These are phyloP conservation scores for Venturia canescens DNA, from an alignment of 1,140 invertebrate genomes.

Conservation along the genomic window DNA sequence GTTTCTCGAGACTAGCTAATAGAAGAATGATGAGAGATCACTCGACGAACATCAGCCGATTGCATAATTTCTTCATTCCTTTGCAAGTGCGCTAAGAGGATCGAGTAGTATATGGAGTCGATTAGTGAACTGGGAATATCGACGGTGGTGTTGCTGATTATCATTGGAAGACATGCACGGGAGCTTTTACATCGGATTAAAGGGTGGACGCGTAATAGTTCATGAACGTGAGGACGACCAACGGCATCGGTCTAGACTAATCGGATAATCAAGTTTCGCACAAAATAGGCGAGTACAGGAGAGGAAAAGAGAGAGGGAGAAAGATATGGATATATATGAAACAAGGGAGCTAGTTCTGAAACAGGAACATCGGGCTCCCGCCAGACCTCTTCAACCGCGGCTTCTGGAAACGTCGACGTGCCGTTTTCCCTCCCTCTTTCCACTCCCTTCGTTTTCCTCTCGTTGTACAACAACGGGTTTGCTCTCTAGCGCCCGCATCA, in stretches of 20 bases:
- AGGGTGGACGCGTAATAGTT: constrained; percentile 46
- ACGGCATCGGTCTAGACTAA: constrained; percentile 52
- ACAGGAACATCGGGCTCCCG: constrained; percentile 23
- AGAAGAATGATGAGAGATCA: too few species aligned
- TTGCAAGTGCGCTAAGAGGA: not conserved
- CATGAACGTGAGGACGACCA: constrained; percentile 49
- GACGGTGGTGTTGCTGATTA: not conserved
- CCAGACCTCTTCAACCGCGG: constrained; percentile 62
- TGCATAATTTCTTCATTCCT: too few species aligned
- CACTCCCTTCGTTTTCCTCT: constrained; percentile 17
- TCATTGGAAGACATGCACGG: constrained; percentile 23
- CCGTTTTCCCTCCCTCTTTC: not conserved
- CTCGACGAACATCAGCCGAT: too few species aligned
- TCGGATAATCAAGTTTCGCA: constrained; percentile 68
- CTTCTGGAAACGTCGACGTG: not conserved
- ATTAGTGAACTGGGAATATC: not conserved
- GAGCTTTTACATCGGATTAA: constrained; percentile 52
- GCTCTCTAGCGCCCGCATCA: constrained; percentile 60
- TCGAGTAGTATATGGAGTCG: not conserved
- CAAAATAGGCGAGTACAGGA: constrained; percentile 55
- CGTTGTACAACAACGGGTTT: constrained; percentile 31
- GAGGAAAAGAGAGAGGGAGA: constrained; percentile 52
- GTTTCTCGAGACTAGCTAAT: too few species aligned
- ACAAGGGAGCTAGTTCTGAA: constrained; percentile 47
- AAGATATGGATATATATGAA: constrained; percentile 6